Base-by-base conservation (phyloP, 2,888 invertebrate genomes). In the Drosophila yooni region DNA sequence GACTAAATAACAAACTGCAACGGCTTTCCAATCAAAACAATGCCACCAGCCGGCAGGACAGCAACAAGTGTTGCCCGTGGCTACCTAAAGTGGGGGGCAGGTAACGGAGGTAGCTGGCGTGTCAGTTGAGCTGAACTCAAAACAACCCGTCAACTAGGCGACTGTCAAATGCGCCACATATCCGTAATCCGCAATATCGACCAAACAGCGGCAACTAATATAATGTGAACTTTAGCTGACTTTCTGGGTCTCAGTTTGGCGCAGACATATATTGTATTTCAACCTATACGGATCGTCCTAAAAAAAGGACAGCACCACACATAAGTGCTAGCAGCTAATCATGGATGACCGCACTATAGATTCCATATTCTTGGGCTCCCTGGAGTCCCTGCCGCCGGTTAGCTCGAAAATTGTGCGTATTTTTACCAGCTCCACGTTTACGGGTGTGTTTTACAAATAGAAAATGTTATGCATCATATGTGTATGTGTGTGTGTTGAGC, bases 341-440 rank as follows among this genome's bases (percentile, higher is more conserved):
- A 98, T 98, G 98, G 98, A 98, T 92, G 98, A 98, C 93, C 95
- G 96, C 73, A 97, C 97, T 0, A 96, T 98, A 38, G 98, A 98
- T 93, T 95, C 97, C 63, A 98, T 98, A 90, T 98, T 98, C 94
- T 95, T 96, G 34, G 98, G 98, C 29, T 97, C 97, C 0, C 94
- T 98, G 82, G 97, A 97, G 92, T 95, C 96, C 58, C 94, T 99
- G 82, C 99, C 99, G 0, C 97, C 98, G 0, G 98, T 99, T 77
- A 98, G 98, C 94, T 99, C 99, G 50, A 99, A 99, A 94, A 98
- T 99, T 91, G 99, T 99, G 33, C 95, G 99, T 83, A 99, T 99
- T 88, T 99, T 99, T 93, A 99, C 99, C 73, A 99, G 98, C 91
- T 99, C 99, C 1, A 99, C 99, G 0, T 99, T 99, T 91, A 99